Conservation (phyloP, 2,888 invertebrate genomes). For the Anoncus sp. region DNA sequence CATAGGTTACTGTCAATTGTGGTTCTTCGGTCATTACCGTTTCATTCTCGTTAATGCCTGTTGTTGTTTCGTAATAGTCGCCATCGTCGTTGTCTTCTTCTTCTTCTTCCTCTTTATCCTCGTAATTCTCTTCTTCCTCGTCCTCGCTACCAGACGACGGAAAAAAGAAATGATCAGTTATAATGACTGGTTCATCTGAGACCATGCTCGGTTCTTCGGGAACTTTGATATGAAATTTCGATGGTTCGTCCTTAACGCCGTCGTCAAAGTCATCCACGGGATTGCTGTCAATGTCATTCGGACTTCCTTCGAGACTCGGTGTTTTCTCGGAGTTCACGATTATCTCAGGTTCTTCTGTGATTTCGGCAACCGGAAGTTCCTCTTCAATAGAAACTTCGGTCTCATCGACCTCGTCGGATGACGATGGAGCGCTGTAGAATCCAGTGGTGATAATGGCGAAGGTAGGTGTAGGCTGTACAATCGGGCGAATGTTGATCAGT, state of each 20-base stretch:
- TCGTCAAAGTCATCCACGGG: slow-evolving; percentile 61
- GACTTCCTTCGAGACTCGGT: slow-evolving; percentile 73
- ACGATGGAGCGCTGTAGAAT: slow-evolving; percentile 76
- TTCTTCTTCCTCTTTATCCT: slow-evolving; percentile 38
- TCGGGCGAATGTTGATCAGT: slow-evolving; percentile 77
- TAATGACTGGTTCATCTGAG: slow-evolving; percentile 75
- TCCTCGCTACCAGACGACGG: slow-evolving; percentile 70
- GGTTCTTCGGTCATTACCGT: slow-evolving; percentile 36
- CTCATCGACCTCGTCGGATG: slow-evolving; percentile 70
- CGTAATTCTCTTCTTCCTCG: slow-evolving; percentile 57
- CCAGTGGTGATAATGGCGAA: slow-evolving; percentile 81
- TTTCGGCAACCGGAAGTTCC: slow-evolving; percentile 40
- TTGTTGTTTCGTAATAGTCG: slow-evolving; percentile 44
- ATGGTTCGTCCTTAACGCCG: slow-evolving; percentile 39
- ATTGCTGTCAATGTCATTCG: slow-evolving; percentile 72
- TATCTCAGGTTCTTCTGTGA: slow-evolving; percentile 51
- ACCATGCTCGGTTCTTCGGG: slow-evolving; percentile 55
- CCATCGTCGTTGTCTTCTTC: slow-evolving; percentile 48
- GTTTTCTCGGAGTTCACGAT: slow-evolving; percentile 62
- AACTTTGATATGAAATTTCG: slow-evolving; percentile 49
- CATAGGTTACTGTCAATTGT: neutral
- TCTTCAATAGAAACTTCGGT: slow-evolving; percentile 47
- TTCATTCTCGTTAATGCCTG: slow-evolving; percentile 19
- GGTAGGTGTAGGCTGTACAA: slow-evolving; percentile 74
- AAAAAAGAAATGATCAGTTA: slow-evolving; percentile 81